Evolutionary conservation across 1,140 invertebrate genomes (phyloP).

Genomic region (Cotesia glomerata): DNA sequence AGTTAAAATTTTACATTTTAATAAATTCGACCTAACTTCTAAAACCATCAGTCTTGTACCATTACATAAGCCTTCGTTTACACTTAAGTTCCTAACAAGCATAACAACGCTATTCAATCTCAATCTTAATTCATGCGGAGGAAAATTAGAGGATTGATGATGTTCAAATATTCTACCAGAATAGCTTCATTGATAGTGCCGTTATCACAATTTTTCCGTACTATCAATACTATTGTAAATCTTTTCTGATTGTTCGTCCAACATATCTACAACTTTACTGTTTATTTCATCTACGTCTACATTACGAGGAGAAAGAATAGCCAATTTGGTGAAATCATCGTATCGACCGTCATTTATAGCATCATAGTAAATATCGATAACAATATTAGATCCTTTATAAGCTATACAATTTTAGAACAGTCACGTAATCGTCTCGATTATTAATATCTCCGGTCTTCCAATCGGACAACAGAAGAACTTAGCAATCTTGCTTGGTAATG

Average conservation of each 20-base stretch:
- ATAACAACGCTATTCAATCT: conserved; percentile 34
- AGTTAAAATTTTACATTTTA: too few species aligned
- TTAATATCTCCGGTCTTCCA: neutral
- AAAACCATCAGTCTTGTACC: conserved; percentile 30
- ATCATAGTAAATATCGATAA: neutral
- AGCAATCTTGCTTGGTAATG: neutral
- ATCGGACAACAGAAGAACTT: neutral
- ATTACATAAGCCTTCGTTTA: conserved; percentile 30
- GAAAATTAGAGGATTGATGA: conserved; percentile 26
- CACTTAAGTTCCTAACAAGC: conserved; percentile 31
- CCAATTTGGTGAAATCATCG: neutral
- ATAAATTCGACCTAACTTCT: conserved; percentile 26
- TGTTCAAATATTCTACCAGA: conserved; percentile 32
- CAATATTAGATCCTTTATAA: neutral
- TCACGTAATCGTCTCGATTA: neutral
- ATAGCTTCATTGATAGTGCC: neutral
- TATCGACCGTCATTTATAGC: neutral
- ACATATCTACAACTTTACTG: conserved; percentile 25
- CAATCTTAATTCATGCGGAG: conserved; percentile 34
- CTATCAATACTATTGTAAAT: conserved; percentile 19
- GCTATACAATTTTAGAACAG: neutral
- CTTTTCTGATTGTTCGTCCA: neutral
- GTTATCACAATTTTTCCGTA: conserved; percentile 22
- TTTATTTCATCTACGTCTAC: conserved; percentile 35
- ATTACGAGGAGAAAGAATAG: neutral